phyloP scores from a whole-genome alignment of 2,888 invertebrate genomes.

The Zaprionus bogoriensis region DNA sequence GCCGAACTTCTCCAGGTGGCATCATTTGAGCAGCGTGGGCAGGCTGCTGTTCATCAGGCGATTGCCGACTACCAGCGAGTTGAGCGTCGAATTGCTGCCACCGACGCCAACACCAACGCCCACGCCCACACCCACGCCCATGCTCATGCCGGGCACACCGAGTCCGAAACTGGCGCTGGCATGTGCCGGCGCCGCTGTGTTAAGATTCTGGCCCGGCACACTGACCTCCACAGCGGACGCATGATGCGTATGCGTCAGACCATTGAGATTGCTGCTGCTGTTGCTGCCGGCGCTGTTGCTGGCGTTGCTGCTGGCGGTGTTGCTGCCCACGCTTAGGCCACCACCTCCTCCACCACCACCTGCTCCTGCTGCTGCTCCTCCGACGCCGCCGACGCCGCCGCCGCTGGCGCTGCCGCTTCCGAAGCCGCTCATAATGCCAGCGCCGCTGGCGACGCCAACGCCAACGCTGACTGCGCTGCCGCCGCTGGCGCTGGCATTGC shows the following conservation, averaged over 20 bases:
- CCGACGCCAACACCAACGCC: conserved; percentile 74
- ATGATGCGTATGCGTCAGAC: conserved; percentile 51
- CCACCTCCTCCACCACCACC: conserved; percentile 16
- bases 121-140: conserved; percentile 66
- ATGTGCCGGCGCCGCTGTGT: conserved; percentile 72
- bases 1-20: conserved; percentile 78
- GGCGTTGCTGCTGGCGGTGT: conserved; percentile 34
- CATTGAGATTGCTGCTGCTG: conserved; percentile 49
- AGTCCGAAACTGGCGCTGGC: conserved; percentile 67
- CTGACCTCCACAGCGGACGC: conserved; percentile 39
- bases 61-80: conserved; percentile 79
- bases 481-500: conserved; percentile 80
- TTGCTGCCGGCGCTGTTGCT: conserved; percentile 13
- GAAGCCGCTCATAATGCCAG: conserved; percentile 44
- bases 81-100: conserved; percentile 73
- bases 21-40: conserved; percentile 81
- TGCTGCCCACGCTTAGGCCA: neutral
- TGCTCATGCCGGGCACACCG: conserved; percentile 70
- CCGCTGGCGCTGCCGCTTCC: conserved; percentile 37
- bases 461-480: conserved; percentile 75
- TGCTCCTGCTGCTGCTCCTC: conserved; percentile 13
- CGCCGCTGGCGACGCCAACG: conserved; percentile 57
- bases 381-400: conserved; percentile 33
- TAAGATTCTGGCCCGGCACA: conserved; percentile 69
- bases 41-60: conserved; percentile 79